Percentiles rank a stretch among this genome's conserved stretches.
These are phyloP conservation scores for Cavia porcellus DNA, from an alignment of 2,113 vertebrate genomes.

Conservation along the genomic window DNA sequence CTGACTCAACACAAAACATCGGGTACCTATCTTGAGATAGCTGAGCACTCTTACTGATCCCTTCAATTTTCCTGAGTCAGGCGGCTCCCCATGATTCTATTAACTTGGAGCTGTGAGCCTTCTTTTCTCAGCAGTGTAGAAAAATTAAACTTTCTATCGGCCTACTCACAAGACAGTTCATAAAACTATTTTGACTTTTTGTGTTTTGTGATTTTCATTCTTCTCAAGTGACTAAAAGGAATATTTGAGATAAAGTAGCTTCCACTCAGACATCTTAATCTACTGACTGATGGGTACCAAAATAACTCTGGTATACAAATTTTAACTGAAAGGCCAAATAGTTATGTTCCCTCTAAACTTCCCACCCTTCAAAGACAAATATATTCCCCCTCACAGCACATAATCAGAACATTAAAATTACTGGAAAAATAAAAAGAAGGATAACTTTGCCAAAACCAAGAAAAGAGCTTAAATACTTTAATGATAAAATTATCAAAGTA, in stretches of 20 bases:
- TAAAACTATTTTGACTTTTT: background rate
- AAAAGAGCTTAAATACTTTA: background rate
- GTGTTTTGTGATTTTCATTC: slow-evolving; percentile 11
- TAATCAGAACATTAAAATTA: background rate
- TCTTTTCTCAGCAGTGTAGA: background rate
- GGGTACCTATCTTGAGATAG: background rate
- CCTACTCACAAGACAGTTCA: background rate
- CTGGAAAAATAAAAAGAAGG: background rate
- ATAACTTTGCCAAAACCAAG: background rate
- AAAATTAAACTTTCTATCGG: background rate
- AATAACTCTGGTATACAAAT: slow-evolving; percentile 23
- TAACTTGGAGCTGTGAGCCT: background rate
- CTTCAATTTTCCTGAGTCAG: background rate
- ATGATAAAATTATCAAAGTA: background rate
- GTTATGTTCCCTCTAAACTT: background rate
- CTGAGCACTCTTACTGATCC: background rate
- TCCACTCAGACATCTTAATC: slow-evolving; percentile 2
- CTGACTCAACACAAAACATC: background rate
- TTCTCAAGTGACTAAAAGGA: background rate
- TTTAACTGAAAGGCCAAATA: slow-evolving; percentile 56
- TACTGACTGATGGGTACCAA: slow-evolving; percentile 12
- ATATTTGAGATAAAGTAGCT: slow-evolving; percentile 47
- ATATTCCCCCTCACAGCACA: background rate
- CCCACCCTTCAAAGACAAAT: background rate
- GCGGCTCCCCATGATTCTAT: background rate